phyloP scores from a whole-genome alignment of 2,888 invertebrate genomes.

The Lasioglossum vierecki region DNA sequence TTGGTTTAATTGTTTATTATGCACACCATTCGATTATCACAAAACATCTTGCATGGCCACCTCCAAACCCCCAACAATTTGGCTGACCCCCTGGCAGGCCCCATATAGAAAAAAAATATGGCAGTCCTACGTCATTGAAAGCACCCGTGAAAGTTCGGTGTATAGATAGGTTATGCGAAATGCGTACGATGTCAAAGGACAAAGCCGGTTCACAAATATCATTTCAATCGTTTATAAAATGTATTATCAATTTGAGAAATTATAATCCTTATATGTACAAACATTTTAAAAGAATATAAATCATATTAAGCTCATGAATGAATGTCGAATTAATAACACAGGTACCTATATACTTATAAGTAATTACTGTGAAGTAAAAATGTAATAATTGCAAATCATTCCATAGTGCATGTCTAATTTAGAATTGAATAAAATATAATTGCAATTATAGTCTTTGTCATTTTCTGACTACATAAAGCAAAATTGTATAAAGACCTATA shows the following conservation, averaged over 20 bases:
- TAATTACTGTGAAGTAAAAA: neutral
- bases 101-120: conserved; percentile 78
- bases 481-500: neutral
- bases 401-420: neutral
- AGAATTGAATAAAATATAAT: neutral
- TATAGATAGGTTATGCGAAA: conserved; percentile 47
- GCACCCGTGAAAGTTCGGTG: conserved; percentile 52
- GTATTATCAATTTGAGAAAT: neutral
- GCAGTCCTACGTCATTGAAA: conserved; percentile 75
- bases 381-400: neutral
- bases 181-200: neutral
- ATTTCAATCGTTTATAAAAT: neutral
- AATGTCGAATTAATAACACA: neutral
- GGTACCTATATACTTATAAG: neutral
- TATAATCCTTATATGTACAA: neutral
- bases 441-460: neutral
- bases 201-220: conserved; percentile 24
- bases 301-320: no score
- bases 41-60: conserved; percentile 78
- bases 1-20: conserved; percentile 74
- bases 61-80: conserved; percentile 78
- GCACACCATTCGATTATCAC: conserved; percentile 79
- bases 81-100: conserved; percentile 80
- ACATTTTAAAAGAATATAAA: neutral
- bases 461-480: neutral